Evolutionary conservation across 2,888 invertebrate species (phyloP), one percentile per base, ranked within the genome.

Genomic region (Stratiomys singularior): DNA sequence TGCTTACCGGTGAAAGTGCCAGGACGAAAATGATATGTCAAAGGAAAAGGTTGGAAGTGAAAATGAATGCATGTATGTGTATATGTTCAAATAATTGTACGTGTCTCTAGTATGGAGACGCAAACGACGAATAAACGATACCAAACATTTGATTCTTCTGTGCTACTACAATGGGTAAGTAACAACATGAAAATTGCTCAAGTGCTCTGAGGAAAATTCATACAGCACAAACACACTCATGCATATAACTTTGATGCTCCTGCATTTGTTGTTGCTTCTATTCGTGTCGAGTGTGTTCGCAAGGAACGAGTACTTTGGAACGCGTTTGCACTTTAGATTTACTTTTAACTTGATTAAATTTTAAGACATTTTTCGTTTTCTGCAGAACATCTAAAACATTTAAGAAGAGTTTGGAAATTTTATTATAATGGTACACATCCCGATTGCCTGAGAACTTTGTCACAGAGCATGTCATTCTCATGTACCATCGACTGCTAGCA

Each of bases 131-230:
- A 25, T 15, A 23, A 21, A 44, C 72, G 72, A 37, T 37, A 37
- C 9, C 37, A 25, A 30, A 72, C 56, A 74, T 58, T n/a, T 27
- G 23, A 72, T 52, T 37, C 25, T 74, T 18, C 74, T 37, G 30
- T 7, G 23, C 46, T 15, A 69, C 13, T 18, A 46, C 47, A 69
- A 69, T n/a, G 47, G 47, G 47, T 11, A 69, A 69, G 47, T 30
- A 69, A 69, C 69, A 69, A 69, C 69, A 69, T 25, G 69, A 69
- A 69, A 69, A 69, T 69, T 69, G 69, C 21, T 69, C 69, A 69
- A 69, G 69, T 69, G 47, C 69, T 69, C 30, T 44, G 5, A 69
- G 69, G 46, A 25, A 47, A 69, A 47, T 47, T 69, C 30, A 23
- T 44, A 44, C 13, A 15, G 15, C 44, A 13, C n/a, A 52, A 52